Percentiles rank a stretch among this genome's conserved stretches.
phyloP scores from a whole-genome alignment of 1,140 invertebrate genomes.

The Eumeta japonica region DNA sequence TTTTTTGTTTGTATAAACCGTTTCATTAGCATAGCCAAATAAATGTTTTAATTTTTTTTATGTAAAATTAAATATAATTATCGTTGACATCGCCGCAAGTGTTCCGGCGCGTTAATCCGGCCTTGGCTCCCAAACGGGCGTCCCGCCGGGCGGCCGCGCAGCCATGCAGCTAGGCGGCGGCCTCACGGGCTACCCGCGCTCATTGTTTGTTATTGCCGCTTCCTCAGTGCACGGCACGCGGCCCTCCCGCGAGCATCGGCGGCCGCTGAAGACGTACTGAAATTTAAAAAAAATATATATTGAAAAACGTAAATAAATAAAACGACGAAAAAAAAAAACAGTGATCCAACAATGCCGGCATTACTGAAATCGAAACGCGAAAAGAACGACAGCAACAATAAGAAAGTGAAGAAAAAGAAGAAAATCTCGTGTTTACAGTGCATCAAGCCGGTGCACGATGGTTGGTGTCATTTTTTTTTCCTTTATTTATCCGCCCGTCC shows the following conservation, averaged over 20 bases:
- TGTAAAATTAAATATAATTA: too few species aligned
- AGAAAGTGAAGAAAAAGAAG: conserved; percentile 54
- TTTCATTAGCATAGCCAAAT: too few species aligned
- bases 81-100: too few species aligned
- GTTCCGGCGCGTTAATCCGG: conserved; percentile 51
- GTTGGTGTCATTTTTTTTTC: too few species aligned
- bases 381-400: conserved; percentile 29
- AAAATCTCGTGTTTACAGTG: conserved; percentile 53
- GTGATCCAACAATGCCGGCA: too few species aligned
- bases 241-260: too few species aligned
- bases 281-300: conserved; percentile 27
- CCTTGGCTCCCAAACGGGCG: conserved; percentile 50
- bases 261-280: too few species aligned
- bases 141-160: conserved; percentile 36
- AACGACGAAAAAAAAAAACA: conserved; percentile 33
- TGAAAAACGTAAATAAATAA: conserved; percentile 50
- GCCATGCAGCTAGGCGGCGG: too few species aligned
- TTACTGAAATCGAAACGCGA: conserved; percentile 27
- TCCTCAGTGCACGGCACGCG: conserved; percentile 34
- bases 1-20: too few species aligned
- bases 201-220: conserved; percentile 31
- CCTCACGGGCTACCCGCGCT: too few species aligned
- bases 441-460: conserved; percentile 46
- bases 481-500: too few species aligned
- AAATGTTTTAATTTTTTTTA: too few species aligned